Evolutionary conservation across 2,888 invertebrate species (phyloP), one percentile per base, ranked within the genome.

Genomic region (Zaprionus lineosus): DNA sequence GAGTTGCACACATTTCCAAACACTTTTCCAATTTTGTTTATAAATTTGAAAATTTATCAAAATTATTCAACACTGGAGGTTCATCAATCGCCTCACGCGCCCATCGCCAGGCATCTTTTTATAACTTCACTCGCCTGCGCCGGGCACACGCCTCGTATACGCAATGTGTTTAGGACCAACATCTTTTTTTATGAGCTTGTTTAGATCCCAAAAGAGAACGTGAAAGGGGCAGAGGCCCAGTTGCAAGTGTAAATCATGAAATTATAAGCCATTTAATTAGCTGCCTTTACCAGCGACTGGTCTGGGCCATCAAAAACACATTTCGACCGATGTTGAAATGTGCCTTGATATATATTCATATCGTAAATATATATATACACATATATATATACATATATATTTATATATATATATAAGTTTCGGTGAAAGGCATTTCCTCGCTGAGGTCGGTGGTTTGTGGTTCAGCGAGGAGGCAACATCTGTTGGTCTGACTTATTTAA

Each of bases 211-310:
- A 62, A 37, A 43, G 40, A 40, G 33, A 55, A 39, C 26, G 9
- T 14, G 15, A 29, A 7, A 21, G 24, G 8, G 16, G 6, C 19
- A 21, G 40, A 36, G 48, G 46, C 36, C 29, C 44, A 24, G 53
- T 44, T 19, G 52, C 66, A 79, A 75, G 81, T 83, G 84, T 78
- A 83, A 83, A 81, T 83, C 78, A 83, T 79, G 66, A 73, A 78
- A 79, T 72, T 76, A 78, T 70, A 78, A 81, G 77, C 77, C 74
- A 78, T 83, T 78, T 78, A 83, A 78, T 78, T 83, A 83, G 83
- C 65, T 61, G 75, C 46, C 43, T 62, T 67, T 36, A 19, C 15
- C 51, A 52, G 57, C n/a, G n/a, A 39, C 40, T 6, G 36, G 29
- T 19, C 26, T 34, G 28, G 14, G 15, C 60, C 52, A 77, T 73